Conservation (phyloP, 2,888 invertebrate genomes). For the Ganaspis brasiliensis region DNA sequence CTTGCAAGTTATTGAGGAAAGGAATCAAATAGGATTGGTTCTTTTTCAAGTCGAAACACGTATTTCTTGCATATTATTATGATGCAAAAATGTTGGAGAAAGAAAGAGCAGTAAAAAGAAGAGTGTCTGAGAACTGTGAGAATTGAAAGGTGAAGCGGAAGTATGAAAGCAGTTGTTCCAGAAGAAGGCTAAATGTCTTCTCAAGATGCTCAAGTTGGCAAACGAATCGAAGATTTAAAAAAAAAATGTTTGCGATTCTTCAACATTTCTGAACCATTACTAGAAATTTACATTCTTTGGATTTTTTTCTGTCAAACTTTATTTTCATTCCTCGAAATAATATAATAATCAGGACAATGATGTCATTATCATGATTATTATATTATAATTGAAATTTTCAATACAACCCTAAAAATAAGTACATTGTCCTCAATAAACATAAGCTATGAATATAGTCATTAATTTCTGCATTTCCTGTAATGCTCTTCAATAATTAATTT, state of each 20-base stretch:
- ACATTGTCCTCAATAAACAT: too few species aligned
- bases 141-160: constrained; percentile 71
- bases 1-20: background rate
- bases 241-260: constrained; percentile 5
- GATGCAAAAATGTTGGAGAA: background rate
- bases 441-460: too few species aligned
- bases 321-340: too few species aligned
- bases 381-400: too few species aligned
- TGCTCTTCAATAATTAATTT: background rate
- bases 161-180: constrained; percentile 59
- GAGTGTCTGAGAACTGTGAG: constrained; percentile 65
- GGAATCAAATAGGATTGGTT: constrained; percentile 14
- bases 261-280: background rate
- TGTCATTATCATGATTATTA: too few species aligned
- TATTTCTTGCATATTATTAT: constrained; percentile 38
- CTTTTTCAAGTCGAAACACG: constrained; percentile 30
- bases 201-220: constrained; percentile 29
- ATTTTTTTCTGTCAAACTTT: too few species aligned
- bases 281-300: too few species aligned
- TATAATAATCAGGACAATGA: too few species aligned
- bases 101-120: constrained; percentile 20
- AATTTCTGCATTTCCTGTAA: background rate
- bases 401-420: too few species aligned
- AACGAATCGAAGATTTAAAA: background rate
- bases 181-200: constrained; percentile 30